A percentile compares a stretch with the other conserved stretches of the same genome.
phyloP scores from a whole-genome alignment of 2,888 invertebrate genomes.

The Trichacis sp. region DNA sequence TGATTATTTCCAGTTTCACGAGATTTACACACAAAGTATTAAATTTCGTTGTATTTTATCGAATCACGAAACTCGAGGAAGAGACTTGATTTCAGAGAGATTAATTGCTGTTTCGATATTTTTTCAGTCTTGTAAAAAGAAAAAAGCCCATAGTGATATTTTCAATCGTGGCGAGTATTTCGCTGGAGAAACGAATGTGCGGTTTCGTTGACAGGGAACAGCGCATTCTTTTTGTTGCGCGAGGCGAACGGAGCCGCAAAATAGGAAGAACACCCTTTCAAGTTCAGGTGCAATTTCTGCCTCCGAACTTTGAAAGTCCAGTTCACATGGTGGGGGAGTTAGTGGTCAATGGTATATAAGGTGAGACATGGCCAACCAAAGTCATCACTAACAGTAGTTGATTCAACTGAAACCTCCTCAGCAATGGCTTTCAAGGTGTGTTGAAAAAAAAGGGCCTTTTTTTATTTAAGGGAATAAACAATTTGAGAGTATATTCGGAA shows the following conservation, averaged over 20 bases:
- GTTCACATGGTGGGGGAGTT: slow-evolving; percentile 41
- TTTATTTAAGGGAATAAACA: no score
- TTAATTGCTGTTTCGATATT: no score
- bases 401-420: slow-evolving; percentile 59
- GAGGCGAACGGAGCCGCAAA: slow-evolving; percentile 16
- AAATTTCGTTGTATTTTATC: neutral
- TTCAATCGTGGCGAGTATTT: neutral
- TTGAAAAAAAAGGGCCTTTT: slow-evolving; percentile 37
- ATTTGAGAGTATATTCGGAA: no score
- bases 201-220: neutral
- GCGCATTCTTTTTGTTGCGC: neutral
- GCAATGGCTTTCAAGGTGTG: slow-evolving; percentile 67
- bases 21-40: no score
- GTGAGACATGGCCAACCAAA: slow-evolving; percentile 51
- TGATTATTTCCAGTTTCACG: no score
- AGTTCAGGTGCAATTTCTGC: slow-evolving; percentile 48
- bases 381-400: slow-evolving; percentile 62
- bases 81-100: no score
- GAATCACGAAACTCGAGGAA: neutral
- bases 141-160: no score
- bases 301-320: slow-evolving; percentile 45
- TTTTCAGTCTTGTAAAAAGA: no score
- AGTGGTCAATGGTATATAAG: slow-evolving; percentile 61
- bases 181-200: neutral
- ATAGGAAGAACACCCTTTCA: slow-evolving; percentile 46